These are phyloP conservation scores for Bombyx mori DNA, from an alignment of 1,140 invertebrate genomes.

Conservation along the genomic window DNA sequence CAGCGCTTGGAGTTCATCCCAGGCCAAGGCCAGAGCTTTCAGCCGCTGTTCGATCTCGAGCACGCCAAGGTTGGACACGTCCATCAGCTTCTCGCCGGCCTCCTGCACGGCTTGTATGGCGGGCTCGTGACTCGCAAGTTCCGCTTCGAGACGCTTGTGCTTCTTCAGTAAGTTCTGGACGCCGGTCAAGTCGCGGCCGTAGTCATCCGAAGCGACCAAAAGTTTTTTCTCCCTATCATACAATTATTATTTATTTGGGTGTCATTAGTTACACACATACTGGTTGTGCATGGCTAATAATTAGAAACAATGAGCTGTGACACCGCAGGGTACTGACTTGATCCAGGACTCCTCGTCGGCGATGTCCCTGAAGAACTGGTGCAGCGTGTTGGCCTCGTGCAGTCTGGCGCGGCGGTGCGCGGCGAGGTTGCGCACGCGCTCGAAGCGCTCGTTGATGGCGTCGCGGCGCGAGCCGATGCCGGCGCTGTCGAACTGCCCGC, in stretches of 20 bases:
- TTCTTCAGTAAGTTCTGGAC: constrained; percentile 99
- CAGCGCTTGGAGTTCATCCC: constrained; percentile 92
- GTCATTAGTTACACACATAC: not conserved
- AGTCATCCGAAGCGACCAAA: constrained; percentile 97
- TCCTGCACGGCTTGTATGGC: constrained; percentile 97
- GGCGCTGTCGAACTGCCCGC: constrained; percentile 94
- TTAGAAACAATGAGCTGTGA: not conserved
- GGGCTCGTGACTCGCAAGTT: constrained; percentile 95
- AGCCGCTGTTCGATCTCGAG: constrained; percentile 95
- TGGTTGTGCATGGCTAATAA: not conserved
- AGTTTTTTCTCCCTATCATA: constrained; percentile 93
- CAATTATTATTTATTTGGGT: not conserved
- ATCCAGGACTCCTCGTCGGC: constrained; percentile 99
- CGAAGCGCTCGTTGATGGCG: constrained; percentile 95
- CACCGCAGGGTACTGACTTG: constrained; percentile 74
- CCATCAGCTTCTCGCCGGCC: constrained; percentile 96
- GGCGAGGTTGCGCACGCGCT: constrained; percentile 93
- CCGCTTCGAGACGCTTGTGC: constrained; percentile 96
- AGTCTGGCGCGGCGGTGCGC: constrained; percentile 91
- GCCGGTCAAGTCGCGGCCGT: constrained; percentile 96
- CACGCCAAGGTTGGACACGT: constrained; percentile 95
- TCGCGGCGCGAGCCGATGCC: constrained; percentile 94
- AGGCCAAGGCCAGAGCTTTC: constrained; percentile 88
- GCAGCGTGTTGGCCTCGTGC: constrained; percentile 96
- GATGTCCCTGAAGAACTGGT: constrained; percentile 99